Evolutionary conservation across 1,140 invertebrate genomes (phyloP).

Genomic region (Meloidogyne floridensis): DNA sequence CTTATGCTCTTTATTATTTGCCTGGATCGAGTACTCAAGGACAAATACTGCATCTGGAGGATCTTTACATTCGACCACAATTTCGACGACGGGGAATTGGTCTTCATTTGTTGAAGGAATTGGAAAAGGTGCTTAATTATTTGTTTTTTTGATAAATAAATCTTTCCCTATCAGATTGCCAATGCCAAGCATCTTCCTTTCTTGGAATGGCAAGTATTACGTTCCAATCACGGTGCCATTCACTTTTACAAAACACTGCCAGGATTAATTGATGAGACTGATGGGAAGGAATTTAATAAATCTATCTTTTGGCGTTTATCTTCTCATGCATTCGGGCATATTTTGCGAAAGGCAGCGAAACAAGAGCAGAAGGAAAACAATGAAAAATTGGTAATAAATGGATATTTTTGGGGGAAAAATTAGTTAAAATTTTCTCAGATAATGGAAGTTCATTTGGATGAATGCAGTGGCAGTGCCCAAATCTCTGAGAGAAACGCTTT

Average conservation of each 20-base stretch:
- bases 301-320: slow-evolving; percentile 4
- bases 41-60: slow-evolving; percentile 15
- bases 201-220: slow-evolving; percentile 10
- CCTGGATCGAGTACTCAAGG: not conserved
- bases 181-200: not conserved
- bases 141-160: slow-evolving; percentile 9
- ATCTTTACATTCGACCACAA: slow-evolving; percentile 20
- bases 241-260: slow-evolving; percentile 14
- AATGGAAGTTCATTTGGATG: slow-evolving; percentile 3
- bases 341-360: not conserved
- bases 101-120: slow-evolving; percentile 9
- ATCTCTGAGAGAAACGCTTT: slow-evolving; percentile 1
- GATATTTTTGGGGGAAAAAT: no score
- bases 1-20: slow-evolving; percentile 15
- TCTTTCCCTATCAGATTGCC: not conserved
- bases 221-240: slow-evolving; percentile 1
- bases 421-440: not conserved
- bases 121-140: slow-evolving; percentile 19
- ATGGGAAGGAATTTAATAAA: slow-evolving; percentile 1
- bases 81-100: slow-evolving; percentile 18
- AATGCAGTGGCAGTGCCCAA: slow-evolving; percentile 12
- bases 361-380: not conserved
- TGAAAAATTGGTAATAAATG: not conserved
- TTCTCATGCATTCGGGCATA: not conserved
- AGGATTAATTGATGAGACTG: slow-evolving; percentile 20